phyloP scores from a whole-genome alignment of 2,797 vertebrate genomes.

The Anguilla marmorata region DNA sequence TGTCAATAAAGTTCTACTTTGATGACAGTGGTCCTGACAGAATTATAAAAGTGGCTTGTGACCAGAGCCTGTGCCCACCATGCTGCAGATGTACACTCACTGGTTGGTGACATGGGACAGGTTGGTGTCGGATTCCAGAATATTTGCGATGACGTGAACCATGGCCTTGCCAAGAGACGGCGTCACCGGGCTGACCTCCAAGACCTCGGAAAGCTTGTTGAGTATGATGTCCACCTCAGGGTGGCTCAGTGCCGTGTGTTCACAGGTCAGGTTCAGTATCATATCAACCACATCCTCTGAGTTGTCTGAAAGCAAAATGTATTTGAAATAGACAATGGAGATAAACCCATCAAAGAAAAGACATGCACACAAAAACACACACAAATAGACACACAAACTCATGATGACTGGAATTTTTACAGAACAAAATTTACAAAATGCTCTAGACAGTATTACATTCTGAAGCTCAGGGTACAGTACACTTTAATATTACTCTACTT shows the following conservation, averaged over 20 bases:
- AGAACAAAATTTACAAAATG: not conserved
- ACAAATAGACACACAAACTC: not conserved
- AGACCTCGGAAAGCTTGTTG: conserved; percentile 71
- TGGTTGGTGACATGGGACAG: conserved; percentile 72
- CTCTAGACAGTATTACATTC: not conserved
- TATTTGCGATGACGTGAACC: conserved; percentile 72
- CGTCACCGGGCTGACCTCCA: conserved; percentile 65
- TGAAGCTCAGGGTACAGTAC: not conserved
- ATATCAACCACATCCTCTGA: conserved; percentile 73
- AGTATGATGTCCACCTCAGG: conserved; percentile 74
- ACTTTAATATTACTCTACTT: not conserved
- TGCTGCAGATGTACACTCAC: conserved; percentile 64
- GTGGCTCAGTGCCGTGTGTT: conserved; percentile 54
- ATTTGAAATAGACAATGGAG: not conserved
- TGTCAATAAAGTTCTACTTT: too few species aligned
- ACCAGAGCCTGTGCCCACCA: too few species aligned
- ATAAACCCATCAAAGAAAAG: not conserved
- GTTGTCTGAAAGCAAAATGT: conserved; percentile 69
- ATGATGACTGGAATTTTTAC: not conserved
- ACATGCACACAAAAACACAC: not conserved
- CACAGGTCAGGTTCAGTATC: conserved; percentile 70
- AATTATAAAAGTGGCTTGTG: not conserved
- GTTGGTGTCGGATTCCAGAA: conserved; percentile 70
- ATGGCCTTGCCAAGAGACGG: conserved; percentile 65
- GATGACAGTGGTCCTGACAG: too few species aligned